Conservation (phyloP, 2,113 vertebrate species). For the Lepus europaeus region DNA sequence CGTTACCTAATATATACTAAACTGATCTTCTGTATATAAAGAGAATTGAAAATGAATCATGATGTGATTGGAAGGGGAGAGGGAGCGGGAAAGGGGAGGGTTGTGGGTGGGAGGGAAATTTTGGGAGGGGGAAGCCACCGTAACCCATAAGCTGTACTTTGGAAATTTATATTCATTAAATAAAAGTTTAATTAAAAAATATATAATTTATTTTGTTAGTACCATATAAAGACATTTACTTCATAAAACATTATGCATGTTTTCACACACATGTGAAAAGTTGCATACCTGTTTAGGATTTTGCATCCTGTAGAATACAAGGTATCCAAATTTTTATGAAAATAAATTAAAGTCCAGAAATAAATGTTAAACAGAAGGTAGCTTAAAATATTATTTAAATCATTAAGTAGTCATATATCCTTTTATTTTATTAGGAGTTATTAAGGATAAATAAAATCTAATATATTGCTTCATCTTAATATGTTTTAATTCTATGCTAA, state of each 20-base stretch:
- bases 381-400: constrained; percentile 9
- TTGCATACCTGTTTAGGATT: not conserved
- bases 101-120: too few species aligned
- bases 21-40: too few species aligned
- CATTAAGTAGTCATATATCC: not conserved
- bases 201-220: not conserved
- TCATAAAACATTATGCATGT: not conserved
- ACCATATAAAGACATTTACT: not conserved
- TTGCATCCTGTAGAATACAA: not conserved
- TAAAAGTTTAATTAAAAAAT: too few species aligned
- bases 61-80: too few species aligned
- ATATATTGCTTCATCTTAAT: constrained; percentile 42
- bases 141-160: too few species aligned
- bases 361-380: not conserved
- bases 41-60: too few species aligned
- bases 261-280: not conserved
- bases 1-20: too few species aligned
- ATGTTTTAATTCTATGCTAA: constrained; percentile 44
- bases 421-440: constrained; percentile 27
- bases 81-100: too few species aligned
- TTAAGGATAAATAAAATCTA: not conserved
- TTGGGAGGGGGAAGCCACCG: too few species aligned
- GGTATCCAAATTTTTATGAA: not conserved
- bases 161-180: too few species aligned
- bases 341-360: not conserved